These are phyloP conservation scores for Mimumesa dahlbomi DNA, from an alignment of 2,888 invertebrate genomes.

Conservation along the genomic window DNA sequence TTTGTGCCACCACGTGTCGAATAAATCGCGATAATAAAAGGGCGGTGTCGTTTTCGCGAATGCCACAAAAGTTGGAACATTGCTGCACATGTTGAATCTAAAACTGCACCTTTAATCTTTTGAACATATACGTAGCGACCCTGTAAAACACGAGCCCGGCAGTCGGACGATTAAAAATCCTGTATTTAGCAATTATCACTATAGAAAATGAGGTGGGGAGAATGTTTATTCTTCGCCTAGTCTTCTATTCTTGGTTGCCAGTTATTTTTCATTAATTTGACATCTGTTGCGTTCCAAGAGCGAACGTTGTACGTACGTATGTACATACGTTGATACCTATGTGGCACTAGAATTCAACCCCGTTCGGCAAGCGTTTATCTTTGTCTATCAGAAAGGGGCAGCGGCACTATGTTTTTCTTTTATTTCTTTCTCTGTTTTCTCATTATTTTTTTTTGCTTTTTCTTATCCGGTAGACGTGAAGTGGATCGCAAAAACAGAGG, in stretches of 20 bases:
- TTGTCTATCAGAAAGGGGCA: too few relatives aligned
- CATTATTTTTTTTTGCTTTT: too few relatives aligned
- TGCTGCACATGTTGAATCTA: constrained; percentile 2
- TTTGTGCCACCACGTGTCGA: too few relatives aligned
- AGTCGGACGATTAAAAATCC: too few relatives aligned
- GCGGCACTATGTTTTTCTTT: too few relatives aligned
- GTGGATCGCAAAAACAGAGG: too few relatives aligned
- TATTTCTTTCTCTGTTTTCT: too few relatives aligned
- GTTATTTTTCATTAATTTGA: constrained; percentile 29
- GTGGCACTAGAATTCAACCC: too few relatives aligned
- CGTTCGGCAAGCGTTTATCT: too few relatives aligned
- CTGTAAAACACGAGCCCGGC: constrained; percentile 1
- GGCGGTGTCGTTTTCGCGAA: neutral
- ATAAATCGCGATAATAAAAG: too few relatives aligned
- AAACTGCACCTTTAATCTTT: constrained; percentile 14
- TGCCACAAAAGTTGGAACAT: neutral
- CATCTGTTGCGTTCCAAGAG: constrained; percentile 44
- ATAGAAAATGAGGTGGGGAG: constrained; percentile 28
- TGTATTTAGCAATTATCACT: constrained; percentile 44
- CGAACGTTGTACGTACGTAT: neutral
- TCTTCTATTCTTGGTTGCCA: constrained; percentile 6
- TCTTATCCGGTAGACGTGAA: too few relatives aligned
- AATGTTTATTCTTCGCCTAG: constrained; percentile 31
- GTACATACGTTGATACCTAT: too few relatives aligned
- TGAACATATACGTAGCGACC: neutral